Evolutionary conservation across 2,113 vertebrate species (phyloP).

Genomic region (Mastomys coucha): DNA sequence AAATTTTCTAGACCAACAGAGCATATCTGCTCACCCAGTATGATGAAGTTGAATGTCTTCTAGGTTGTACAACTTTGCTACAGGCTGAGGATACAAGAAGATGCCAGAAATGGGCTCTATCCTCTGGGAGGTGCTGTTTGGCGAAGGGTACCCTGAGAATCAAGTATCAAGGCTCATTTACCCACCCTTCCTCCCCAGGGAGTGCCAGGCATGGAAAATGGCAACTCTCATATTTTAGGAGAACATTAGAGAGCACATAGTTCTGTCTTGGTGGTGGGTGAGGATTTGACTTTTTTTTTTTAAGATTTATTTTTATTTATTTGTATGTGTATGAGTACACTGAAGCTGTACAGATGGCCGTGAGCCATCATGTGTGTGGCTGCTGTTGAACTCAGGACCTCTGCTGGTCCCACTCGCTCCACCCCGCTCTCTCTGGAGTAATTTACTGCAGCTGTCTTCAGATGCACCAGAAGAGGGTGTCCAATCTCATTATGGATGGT

Average conservation of each 20-base stretch:
- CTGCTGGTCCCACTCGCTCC: too few relatives aligned
- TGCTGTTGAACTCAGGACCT: too few relatives aligned
- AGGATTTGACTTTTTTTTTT: too few relatives aligned
- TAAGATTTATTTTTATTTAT: too few relatives aligned
- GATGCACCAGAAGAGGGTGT: too few relatives aligned
- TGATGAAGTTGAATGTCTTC: neutral
- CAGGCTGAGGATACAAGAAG: neutral
- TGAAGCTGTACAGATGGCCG: too few relatives aligned
- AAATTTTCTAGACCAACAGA: neutral
- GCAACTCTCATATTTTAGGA: neutral
- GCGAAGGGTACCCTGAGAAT: neutral
- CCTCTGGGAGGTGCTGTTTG: neutral
- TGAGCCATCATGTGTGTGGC: too few relatives aligned
- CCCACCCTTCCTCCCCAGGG: neutral
- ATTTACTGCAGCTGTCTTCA: too few relatives aligned
- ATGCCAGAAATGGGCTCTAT: neutral
- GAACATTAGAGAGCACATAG: neutral
- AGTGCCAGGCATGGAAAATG: neutral
- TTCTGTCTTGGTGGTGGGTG: neutral
- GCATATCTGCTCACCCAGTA: neutral
- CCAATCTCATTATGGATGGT: too few relatives aligned
- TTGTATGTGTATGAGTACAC: too few relatives aligned
- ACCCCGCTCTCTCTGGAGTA: too few relatives aligned
- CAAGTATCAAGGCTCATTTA: neutral
- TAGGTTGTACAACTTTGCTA: neutral